Evolutionary conservation across 2,797 vertebrate genomes (phyloP).

Genomic region (Pelochelys cantorii): DNA sequence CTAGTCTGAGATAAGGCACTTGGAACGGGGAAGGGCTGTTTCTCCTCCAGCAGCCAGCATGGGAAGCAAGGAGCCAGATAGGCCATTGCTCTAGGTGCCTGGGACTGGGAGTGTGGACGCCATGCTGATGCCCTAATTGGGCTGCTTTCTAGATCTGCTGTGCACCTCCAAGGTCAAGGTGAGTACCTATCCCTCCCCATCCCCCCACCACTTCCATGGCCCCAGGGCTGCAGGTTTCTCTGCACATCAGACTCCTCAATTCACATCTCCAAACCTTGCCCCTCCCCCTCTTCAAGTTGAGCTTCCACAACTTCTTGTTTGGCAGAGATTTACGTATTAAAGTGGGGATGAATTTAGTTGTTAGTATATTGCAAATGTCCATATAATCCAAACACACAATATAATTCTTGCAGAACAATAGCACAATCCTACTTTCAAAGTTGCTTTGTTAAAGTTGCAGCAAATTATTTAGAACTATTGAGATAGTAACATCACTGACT

Average conservation of each 20-base stretch:
- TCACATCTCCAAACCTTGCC: background rate
- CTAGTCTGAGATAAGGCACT: background rate
- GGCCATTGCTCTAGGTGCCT: background rate
- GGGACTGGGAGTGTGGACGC: background rate
- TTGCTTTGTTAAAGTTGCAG: constrained; percentile 24
- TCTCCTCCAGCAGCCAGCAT: background rate
- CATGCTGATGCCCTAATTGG: background rate
- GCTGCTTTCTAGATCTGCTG: background rate
- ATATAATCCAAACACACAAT: background rate
- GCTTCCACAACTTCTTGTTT: background rate
- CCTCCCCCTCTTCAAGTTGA: background rate
- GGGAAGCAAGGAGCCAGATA: background rate
- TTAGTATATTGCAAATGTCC: background rate
- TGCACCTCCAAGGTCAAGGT: background rate
- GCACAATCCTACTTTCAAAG: background rate
- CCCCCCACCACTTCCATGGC: background rate
- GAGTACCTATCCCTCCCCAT: background rate
- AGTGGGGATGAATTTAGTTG: constrained; percentile 19
- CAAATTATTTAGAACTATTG: constrained; percentile 47
- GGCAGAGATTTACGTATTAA: background rate
- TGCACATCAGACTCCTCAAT: background rate
- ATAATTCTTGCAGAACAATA: background rate
- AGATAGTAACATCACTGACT: background rate
- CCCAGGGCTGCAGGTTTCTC: too few species aligned
- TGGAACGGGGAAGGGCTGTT: background rate